Base-by-base conservation (phyloP, 2,113 vertebrate genomes). In the Chunga burmeisteri region DNA sequence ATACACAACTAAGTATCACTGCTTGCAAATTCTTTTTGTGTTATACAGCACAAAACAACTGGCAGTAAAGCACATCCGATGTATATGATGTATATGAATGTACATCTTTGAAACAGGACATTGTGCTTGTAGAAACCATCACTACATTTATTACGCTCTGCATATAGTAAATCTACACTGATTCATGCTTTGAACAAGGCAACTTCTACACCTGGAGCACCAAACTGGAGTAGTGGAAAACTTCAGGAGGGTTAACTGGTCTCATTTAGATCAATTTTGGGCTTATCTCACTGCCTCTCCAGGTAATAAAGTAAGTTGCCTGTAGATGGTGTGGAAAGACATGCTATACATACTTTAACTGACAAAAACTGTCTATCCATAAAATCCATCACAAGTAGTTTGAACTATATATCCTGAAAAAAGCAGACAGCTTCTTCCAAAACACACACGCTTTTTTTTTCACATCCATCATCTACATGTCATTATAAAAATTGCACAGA, bases 281-380 rank as follows among this genome's bases (percentile, higher is more conserved):
- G 47, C 32, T 81, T 38, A 55, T 47, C 61, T 55, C 38, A n/a
- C 26, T 81, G 59, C 23, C 44, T 74, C 13, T 81, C 20, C 55
- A 89, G 49, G 83, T 74, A 85, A 89, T 84, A 67, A 94, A 86
- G 44, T 42, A 77, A 94, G 52, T 75, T 94, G 71, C 49, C 50
- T 93, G 49, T 62, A 95, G 81, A 94, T 73, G 82, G 82, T 81
- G 55, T 77, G 84, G 85, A 75, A 96, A 95, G 75, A 74, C 52
- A 81, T 9, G 16, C 47, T 49, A 63, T 59, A 47, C 65, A 38
- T 75, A 81, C 62, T 73, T 50, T 27, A 72, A 70, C 50, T 81
- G 72, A 84, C 77, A 81, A 79, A 94, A 94, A 65, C 9, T 2
- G 0, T 61, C 73, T 71, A 44, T 34, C 81, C 70, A 68, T 61